Evolutionary conservation across 1,140 invertebrate genomes (phyloP).

Genomic region (Ceratoteleas bidentatus): DNA sequence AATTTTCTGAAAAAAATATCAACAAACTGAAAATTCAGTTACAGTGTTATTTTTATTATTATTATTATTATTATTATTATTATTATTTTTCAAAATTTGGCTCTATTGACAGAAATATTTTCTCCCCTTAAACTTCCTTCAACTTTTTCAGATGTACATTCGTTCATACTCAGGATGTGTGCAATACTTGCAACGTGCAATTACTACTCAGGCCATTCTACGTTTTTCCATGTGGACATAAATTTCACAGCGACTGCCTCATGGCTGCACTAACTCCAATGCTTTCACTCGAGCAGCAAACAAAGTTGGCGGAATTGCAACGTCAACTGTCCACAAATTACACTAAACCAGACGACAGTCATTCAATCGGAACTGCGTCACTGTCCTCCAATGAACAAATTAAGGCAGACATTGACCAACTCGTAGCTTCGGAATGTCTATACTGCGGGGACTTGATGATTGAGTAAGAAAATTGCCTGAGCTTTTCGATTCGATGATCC

Average conservation of each 20-base stretch:
- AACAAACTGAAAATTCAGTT: too few relatives aligned
- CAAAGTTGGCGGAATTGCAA: constrained; percentile 84
- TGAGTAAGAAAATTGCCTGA: constrained; percentile 78
- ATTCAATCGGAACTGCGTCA: constrained; percentile 82
- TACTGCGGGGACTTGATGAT: constrained; percentile 97
- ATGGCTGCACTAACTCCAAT: constrained; percentile 88
- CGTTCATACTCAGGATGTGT: constrained; percentile 89
- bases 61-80: too few relatives aligned
- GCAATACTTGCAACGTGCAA: constrained; percentile 90
- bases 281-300: constrained; percentile 84
- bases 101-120: not conserved
- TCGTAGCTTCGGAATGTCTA: constrained; percentile 94
- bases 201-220: constrained; percentile 94
- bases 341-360: constrained; percentile 81
- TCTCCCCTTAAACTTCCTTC: too few relatives aligned
- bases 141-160: constrained; percentile 84
- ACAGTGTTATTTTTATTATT: too few relatives aligned
- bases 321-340: constrained; percentile 83
- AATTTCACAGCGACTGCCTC: constrained; percentile 97
- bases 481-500: too few relatives aligned
- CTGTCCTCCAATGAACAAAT: constrained; percentile 86
- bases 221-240: constrained; percentile 96
- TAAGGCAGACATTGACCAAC: constrained; percentile 92
- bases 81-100: too few relatives aligned
- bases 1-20: too few relatives aligned